Percentiles rank a stretch among this genome's conserved stretches.
These are phyloP conservation scores for Megaustenia siamemsis DNA, from an alignment of 2,888 invertebrate species.

Conservation along the genomic window DNA sequence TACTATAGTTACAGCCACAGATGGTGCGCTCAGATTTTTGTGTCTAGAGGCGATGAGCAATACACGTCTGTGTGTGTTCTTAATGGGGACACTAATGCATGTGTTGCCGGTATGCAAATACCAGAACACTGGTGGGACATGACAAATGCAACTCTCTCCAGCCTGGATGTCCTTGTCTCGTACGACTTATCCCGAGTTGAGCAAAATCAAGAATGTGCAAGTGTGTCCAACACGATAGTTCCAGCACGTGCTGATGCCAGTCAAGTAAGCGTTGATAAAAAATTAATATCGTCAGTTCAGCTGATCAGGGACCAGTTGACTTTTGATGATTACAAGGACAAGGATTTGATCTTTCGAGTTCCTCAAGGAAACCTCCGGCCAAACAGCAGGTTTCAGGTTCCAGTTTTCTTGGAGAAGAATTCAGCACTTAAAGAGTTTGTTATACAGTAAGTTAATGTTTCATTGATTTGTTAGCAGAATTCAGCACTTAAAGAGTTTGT, in stretches of 20 bases:
- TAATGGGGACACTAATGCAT: constrained; percentile 92
- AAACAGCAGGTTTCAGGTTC: constrained; percentile 92
- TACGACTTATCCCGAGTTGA: constrained; percentile 87
- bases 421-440: constrained; percentile 86
- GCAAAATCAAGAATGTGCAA: constrained; percentile 74
- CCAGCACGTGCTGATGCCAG: constrained; percentile 61
- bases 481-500: no score
- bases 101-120: constrained; percentile 91
- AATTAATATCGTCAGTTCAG: constrained; percentile 64
- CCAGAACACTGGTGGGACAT: constrained; percentile 92
- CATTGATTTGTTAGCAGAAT: no score
- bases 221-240: constrained; percentile 72
- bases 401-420: constrained; percentile 87
- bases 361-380: constrained; percentile 94
- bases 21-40: constrained; percentile 78
- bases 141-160: constrained; percentile 25
- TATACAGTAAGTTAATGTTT: constrained; percentile 88
- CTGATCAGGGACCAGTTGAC: constrained; percentile 62
- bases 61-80: constrained; percentile 95
- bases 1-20: constrained; percentile 58
- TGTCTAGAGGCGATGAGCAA: constrained; percentile 81
- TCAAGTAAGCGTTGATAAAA: constrained; percentile 53
- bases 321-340: constrained; percentile 91
- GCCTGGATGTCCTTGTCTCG: constrained; percentile 86
- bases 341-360: constrained; percentile 90